phyloP scores from a whole-genome alignment of 2,888 invertebrate species.

The Hemistola chrysoprasaria region DNA sequence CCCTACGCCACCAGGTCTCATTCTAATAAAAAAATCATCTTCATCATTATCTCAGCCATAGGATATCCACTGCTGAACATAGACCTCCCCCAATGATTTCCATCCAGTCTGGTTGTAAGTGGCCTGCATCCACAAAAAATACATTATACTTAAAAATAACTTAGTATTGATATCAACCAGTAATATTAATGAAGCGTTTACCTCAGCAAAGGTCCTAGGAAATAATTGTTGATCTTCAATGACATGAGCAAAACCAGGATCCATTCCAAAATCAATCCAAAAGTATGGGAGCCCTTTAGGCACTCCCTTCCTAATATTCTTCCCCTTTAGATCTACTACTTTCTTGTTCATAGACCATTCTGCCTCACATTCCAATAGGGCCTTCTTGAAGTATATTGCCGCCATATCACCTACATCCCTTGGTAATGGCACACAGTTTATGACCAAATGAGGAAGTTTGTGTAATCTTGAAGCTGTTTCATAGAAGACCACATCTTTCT shows the following conservation, averaged over 20 bases:
- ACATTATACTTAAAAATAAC: too few relatives aligned
- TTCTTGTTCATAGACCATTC: constrained; percentile 99
- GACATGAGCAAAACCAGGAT: constrained; percentile 97
- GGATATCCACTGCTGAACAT: too few relatives aligned
- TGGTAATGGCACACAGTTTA: constrained; percentile 95
- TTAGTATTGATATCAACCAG: too few relatives aligned
- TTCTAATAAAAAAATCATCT: too few relatives aligned
- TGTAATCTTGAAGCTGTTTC: constrained; percentile 91
- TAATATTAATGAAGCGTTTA: too few relatives aligned
- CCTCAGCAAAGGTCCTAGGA: constrained; percentile 94
- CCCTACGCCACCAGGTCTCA: too few relatives aligned
- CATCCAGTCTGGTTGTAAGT: too few relatives aligned
- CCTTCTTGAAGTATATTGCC: constrained; percentile 99
- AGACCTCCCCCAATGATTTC: too few relatives aligned
- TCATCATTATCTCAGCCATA: too few relatives aligned
- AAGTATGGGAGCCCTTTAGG: constrained; percentile 98
- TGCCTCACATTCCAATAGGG: constrained; percentile 95
- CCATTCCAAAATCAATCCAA: constrained; percentile 95
- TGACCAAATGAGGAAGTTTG: constrained; percentile 90
- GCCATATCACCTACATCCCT: constrained; percentile 93
- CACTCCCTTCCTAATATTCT: constrained; percentile 89
- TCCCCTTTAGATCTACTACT: constrained; percentile 79
- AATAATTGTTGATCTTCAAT: constrained; percentile 96
- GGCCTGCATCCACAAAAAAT: too few relatives aligned
- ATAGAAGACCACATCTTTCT: constrained; percentile 93